Base-by-base conservation (phyloP, 2,797 vertebrate genomes). In the Pangasius mekongensis region DNA sequence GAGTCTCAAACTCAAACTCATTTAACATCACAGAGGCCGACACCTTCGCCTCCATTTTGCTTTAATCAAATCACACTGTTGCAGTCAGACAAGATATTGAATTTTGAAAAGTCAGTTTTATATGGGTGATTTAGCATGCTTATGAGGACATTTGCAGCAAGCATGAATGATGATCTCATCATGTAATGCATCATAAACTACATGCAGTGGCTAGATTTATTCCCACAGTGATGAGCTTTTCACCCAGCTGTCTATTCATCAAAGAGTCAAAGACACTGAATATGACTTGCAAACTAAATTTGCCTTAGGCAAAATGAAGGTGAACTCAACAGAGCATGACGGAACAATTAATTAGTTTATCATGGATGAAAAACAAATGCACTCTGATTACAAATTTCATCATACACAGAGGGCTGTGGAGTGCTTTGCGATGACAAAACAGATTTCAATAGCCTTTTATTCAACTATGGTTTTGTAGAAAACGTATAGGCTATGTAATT, bases 321-420 rank as follows among this genome's bases (percentile, higher is more conserved):
- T 84, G 71, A 88, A 85, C 43, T n/a, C 87, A 84, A 77, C 82
- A 56, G 87, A 58, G 69, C 73, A 71, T 85, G 83, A 85, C 73
- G 64, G 87, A 80, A 88, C 83, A 83, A 85, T 84, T 77, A 88
- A 85, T 88, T 85, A 85, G 83, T 88, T 88, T 58, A 80, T 84
- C 52, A 78, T 33, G 73, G 71, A 85, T 49, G 83, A 80, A 84
- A 85, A 84, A 85, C 80, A 80, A 67, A 64, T 85, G 83, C 73
- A 78, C 62, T 80, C 58, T 66, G 71, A 69, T 64, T 84, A 62
- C 82, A 88, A 84, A 78, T 64, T 77, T 43, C 80, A 49, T 74
- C 47, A 22, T 47, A 5, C 52, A 67, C 43, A 58, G 60, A 84
- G 49, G 56, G 22, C 60, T 11, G 18, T 20, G 39, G 22, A 14